Evolutionary conservation across 2,113 vertebrate genomes (phyloP).

Genomic region (Podiceps cristatus): DNA sequence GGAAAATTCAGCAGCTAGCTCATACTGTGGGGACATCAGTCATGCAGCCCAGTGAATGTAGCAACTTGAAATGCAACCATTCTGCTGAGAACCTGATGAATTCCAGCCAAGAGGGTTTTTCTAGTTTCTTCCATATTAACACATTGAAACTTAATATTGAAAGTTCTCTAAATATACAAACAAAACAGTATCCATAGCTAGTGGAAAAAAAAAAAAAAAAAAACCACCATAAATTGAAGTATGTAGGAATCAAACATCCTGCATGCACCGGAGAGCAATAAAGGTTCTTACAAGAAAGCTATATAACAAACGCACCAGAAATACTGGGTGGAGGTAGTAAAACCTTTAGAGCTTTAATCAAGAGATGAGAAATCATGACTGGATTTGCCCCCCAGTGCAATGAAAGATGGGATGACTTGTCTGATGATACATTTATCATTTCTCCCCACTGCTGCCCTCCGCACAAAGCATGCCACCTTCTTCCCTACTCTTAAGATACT

Average conservation of each 20-base stretch:
- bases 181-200: neutral
- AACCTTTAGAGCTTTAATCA: neutral
- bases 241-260: neutral
- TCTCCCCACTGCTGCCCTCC: neutral
- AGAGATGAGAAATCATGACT: neutral
- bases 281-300: neutral
- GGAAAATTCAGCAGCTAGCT: neutral
- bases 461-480: neutral
- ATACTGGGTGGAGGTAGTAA: neutral
- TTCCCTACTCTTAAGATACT: neutral
- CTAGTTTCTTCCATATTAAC: neutral
- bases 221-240: neutral
- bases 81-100: neutral
- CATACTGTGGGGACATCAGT: neutral
- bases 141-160: neutral
- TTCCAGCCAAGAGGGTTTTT: neutral
- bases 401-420: neutral
- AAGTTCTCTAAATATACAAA: neutral
- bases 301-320: neutral
- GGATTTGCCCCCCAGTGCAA: neutral
- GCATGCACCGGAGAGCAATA: neutral
- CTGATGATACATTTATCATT: neutral
- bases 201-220: neutral
- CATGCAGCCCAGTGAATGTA: rapidly evolving
- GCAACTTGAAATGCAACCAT: neutral